A percentile compares a stretch with the other conserved stretches of the same genome.
Conservation (phyloP, 2,888 invertebrate genomes). For the Platynereis dumerilii region DNA sequence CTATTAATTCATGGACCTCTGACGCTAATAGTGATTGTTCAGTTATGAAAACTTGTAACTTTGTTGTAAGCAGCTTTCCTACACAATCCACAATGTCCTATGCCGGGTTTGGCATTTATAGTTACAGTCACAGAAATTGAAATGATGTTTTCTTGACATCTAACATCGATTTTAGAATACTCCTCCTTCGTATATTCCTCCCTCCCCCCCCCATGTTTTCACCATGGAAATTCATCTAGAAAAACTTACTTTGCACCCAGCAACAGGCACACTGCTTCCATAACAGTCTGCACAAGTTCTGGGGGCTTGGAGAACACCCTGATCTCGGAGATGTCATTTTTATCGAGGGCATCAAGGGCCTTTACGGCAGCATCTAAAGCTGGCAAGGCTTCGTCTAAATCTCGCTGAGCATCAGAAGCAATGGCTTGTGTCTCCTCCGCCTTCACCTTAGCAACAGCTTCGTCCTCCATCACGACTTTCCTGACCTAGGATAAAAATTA, state of each 20-base stretch:
- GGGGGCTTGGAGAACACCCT: conserved; percentile 90
- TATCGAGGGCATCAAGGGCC: conserved; percentile 84
- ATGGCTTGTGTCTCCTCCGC: conserved; percentile 83
- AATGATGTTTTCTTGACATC: too few relatives aligned
- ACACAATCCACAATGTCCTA: too few relatives aligned
- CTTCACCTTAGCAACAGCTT: conserved; percentile 83
- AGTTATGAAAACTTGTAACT: too few relatives aligned
- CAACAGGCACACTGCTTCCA: conserved; percentile 89
- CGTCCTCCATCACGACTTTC: conserved; percentile 80
- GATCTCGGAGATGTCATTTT: conserved; percentile 88
- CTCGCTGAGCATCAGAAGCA: conserved; percentile 84
- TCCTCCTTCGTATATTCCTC: too few relatives aligned
- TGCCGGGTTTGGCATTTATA: too few relatives aligned
- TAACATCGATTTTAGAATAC: too few relatives aligned
- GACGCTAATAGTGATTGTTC: neutral
- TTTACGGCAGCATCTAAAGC: conserved; percentile 84
- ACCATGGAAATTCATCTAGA: too few relatives aligned
- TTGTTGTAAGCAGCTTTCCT: too few relatives aligned
- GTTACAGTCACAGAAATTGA: too few relatives aligned
- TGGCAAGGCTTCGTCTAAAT: conserved; percentile 85
- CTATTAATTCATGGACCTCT: neutral
- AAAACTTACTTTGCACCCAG: conserved; percentile 78
- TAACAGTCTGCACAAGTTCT: conserved; percentile 80
- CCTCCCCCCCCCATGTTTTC: too few relatives aligned
- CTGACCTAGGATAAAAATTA: conserved; percentile 66